Conservation (phyloP, 2,888 invertebrate species). For the Orthosia gothica region DNA sequence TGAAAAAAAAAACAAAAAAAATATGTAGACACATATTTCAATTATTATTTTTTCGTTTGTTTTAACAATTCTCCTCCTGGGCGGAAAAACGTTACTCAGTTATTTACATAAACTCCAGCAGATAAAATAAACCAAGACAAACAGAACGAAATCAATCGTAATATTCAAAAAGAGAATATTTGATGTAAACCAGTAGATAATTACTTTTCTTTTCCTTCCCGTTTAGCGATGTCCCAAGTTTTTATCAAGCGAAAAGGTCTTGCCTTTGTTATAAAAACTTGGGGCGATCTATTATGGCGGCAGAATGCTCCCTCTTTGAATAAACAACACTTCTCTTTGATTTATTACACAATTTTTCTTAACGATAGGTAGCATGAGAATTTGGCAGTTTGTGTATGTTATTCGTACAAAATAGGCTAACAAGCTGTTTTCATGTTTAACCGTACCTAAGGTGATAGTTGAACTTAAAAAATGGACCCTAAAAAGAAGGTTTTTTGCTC, state of each 20-base stretch:
- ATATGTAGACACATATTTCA: too few relatives aligned
- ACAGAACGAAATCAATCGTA: constrained; percentile 42
- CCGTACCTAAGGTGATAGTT: background rate
- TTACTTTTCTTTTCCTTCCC: constrained; percentile 64
- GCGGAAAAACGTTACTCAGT: background rate
- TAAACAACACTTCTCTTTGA: constrained; percentile 66
- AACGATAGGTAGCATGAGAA: constrained; percentile 26
- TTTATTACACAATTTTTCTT: constrained; percentile 59
- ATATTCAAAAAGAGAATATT: constrained; percentile 53
- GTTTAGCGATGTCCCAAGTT: constrained; percentile 64
- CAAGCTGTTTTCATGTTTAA: background rate
- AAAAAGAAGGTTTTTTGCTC: too few relatives aligned
- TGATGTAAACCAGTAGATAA: constrained; percentile 64
- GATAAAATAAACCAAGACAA: constrained; percentile 10
- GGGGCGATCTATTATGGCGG: constrained; percentile 53
- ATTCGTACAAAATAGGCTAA: background rate
- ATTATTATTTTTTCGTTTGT: too few relatives aligned
- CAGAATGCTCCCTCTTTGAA: constrained; percentile 55
- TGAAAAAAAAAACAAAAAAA: too few relatives aligned
- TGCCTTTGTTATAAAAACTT: constrained; percentile 63
- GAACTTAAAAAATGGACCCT: background rate
- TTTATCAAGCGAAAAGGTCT: constrained; percentile 68
- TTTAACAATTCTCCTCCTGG: too few relatives aligned
- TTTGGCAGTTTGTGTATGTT: constrained; percentile 34
- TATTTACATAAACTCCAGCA: background rate